Conservation (phyloP, 2,888 invertebrate species). For the Pollenia labialis region DNA sequence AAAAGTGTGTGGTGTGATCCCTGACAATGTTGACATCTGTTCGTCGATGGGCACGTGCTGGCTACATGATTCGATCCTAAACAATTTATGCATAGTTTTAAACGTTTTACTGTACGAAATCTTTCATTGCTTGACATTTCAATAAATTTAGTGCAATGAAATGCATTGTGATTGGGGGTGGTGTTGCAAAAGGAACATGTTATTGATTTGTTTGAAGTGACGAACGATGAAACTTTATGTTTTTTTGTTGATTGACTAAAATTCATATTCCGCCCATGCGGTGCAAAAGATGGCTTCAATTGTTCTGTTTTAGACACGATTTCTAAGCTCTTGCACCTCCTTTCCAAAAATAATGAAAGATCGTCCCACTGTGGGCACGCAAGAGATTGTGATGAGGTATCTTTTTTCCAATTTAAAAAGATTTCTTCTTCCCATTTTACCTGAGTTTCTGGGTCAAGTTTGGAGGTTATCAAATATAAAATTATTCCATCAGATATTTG, state of each 20-base stretch:
- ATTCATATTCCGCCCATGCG: constrained; percentile 21
- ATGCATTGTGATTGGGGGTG: constrained; percentile 18
- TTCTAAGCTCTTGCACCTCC: constrained; percentile 30
- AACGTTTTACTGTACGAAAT: constrained; percentile 1
- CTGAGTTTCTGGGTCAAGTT: constrained; percentile 49
- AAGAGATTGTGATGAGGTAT: neutral
- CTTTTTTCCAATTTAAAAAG: neutral
- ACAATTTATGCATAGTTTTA: constrained; percentile 32
- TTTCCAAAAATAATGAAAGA: constrained; percentile 21
- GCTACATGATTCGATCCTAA: constrained; percentile 18
- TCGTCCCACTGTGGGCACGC: constrained; percentile 16
- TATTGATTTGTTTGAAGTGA: neutral
- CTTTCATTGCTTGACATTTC: constrained; percentile 1
- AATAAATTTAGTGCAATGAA: constrained; percentile 36
- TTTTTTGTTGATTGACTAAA: neutral
- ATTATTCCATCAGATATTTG: constrained; percentile 44
- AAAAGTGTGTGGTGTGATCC: constrained; percentile 33
- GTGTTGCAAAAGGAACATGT: neutral
- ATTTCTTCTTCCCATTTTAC: constrained; percentile 51
- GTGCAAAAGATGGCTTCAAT: neutral
- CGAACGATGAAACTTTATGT: neutral
- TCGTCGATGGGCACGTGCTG: neutral
- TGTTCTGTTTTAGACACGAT: neutral
- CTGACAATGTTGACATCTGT: constrained; percentile 31
- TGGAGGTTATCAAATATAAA: constrained; percentile 31